Evolutionary conservation across 30 jellyfish, hydroid and myxozoan species (phyloP).

Genomic region (Catostylus mosaicus): DNA sequence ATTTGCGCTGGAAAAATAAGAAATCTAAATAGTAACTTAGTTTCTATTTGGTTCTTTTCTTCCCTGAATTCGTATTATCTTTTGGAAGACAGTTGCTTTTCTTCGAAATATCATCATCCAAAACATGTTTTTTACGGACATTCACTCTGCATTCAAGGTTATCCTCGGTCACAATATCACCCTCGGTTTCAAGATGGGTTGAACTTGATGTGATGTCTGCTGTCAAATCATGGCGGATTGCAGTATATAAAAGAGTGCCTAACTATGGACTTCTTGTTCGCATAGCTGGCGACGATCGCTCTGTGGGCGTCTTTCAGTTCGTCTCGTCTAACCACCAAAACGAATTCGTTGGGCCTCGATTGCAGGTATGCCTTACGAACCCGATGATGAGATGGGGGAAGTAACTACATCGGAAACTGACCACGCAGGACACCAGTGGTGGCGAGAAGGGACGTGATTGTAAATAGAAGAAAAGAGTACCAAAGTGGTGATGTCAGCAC

Average conservation of each 20-base stretch:
- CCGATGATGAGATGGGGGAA: slow-evolving; percentile 43
- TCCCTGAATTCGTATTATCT: no score
- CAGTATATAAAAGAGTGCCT: slow-evolving; percentile 36
- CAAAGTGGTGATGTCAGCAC: no score
- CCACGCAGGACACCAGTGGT: no score
- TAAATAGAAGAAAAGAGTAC: no score
- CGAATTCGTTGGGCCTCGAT: slow-evolving; percentile 66
- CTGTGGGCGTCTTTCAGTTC: slow-evolving; percentile 71
- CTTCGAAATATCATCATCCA: no score
- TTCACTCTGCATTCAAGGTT: slow-evolving; percentile 32
- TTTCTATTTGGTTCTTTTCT: no score
- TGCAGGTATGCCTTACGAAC: slow-evolving; percentile 67
- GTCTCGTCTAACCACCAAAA: slow-evolving; percentile 77
- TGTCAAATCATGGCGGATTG: slow-evolving; percentile 73
- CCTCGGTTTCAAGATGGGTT: slow-evolving; percentile 66
- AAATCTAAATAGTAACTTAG: no score
- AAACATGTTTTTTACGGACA: no score
- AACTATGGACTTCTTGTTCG: slow-evolving; percentile 79
- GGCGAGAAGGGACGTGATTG: no score
- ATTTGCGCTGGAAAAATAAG: no score
- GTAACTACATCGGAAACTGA: neutral
- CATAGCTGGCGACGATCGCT: slow-evolving; percentile 70
- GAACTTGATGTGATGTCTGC: slow-evolving; percentile 73
- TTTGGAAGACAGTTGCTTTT: no score
- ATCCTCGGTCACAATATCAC: slow-evolving; percentile 49